Base-by-base conservation (phyloP, 2,888 invertebrate genomes). In the Leptopilina syphax region DNA sequence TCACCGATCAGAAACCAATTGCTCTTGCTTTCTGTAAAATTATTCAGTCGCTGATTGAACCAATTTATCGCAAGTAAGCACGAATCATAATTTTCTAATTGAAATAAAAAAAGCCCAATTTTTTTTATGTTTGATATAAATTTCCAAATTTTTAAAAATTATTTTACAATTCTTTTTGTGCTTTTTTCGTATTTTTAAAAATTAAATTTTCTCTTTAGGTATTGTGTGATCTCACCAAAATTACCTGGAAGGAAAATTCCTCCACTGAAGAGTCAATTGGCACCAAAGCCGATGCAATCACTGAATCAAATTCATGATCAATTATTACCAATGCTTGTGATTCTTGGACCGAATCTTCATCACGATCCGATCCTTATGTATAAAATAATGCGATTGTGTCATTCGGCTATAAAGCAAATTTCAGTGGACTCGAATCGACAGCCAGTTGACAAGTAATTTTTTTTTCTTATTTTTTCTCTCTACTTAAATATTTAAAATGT, bases 281-380 rank as follows among this genome's bases (percentile, higher is more conserved):
- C 95, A n/a, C 95, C 95, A 0, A 92, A 94, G 82, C 94, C 94
- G 80, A 96, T 96, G n/a, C 93, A 93, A 76, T 95, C 94, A 3
- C 96, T 96, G 86, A 92, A 94, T 54, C 96, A 97, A 78, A 93
- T 98, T 84, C 94, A 95, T 78, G 94, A 95, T 41, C 93, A 94
- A 57, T 96, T 97, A 9, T 95, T 98, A 89, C 98, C 98, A 3
- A 97, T 99, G 94, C 93, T 98, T 24, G 93, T 95, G 81, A 94
- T 96, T 12, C 93, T 99, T 70, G 99, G 99, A 1, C 96, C 99
- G 0, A 96, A 98, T 73, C 93, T 98, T 79, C 96, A 97, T 88
- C 94, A 95, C 87, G 98, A 99, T 93, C 96, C 98, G 1, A 95
- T 97, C 82, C 93, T 99, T 18, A 95, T 99, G 94, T 97, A 97